Evolutionary conservation across 2,113 vertebrate species (phyloP).

Genomic region (Porphyrio hochstetteri): DNA sequence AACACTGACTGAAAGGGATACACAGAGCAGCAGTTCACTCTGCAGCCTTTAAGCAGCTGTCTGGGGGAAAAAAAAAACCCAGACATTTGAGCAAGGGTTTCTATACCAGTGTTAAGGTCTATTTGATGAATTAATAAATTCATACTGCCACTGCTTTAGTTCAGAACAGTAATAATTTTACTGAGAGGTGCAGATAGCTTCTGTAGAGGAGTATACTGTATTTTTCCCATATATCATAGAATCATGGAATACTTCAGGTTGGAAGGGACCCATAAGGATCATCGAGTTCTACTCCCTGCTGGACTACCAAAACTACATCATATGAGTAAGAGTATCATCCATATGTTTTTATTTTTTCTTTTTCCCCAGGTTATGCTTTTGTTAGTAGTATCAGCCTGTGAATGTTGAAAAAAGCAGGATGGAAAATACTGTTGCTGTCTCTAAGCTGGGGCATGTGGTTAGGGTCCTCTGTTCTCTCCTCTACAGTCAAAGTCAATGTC

Average conservation of each 20-base stretch:
- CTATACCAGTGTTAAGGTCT: not conserved
- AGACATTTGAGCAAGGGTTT: not conserved
- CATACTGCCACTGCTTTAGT: not conserved
- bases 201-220: not conserved
- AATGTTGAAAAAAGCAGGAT: not conserved
- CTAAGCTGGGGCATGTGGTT: not conserved
- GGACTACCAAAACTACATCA: not conserved
- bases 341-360: not conserved
- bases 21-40: not conserved
- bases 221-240: not conserved
- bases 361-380: not conserved
- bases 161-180: not conserved
- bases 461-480: not conserved
- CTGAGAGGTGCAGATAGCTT: not conserved
- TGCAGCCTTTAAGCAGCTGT: not conserved
- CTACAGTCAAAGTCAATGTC: not conserved
- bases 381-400: not conserved
- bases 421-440: not conserved
- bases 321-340: not conserved
- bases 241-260: not conserved
- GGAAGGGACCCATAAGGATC: not conserved
- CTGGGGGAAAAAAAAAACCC: too few species aligned
- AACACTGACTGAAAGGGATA: constrained; percentile 3
- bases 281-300: not conserved
- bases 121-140: not conserved